Conservation (phyloP, 2,797 vertebrate genomes). For the Coregonus sp. region DNA sequence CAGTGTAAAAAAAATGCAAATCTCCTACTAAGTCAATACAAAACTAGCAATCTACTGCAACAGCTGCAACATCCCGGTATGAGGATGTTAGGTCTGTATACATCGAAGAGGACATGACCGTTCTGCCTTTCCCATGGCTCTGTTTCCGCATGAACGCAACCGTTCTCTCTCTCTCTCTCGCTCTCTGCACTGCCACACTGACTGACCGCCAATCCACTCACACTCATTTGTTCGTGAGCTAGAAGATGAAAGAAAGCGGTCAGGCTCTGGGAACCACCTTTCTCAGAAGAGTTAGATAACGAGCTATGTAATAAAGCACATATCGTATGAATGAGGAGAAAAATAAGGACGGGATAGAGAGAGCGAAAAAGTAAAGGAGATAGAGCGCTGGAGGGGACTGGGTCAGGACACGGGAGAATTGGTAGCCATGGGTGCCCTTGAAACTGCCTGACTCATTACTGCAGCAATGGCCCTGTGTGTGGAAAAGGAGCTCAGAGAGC, state of each 20-base stretch:
- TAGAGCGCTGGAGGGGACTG: slow-evolving; percentile 41
- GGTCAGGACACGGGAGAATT: slow-evolving; percentile 60
- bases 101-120: slow-evolving; percentile 46
- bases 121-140: slow-evolving; percentile 53
- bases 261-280: slow-evolving; percentile 22
- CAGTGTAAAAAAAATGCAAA: not conserved
- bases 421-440: slow-evolving; percentile 71
- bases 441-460: slow-evolving; percentile 77
- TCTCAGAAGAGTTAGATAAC: slow-evolving; percentile 27
- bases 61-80: slow-evolving; percentile 18
- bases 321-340: slow-evolving; percentile 33
- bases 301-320: slow-evolving; percentile 45
- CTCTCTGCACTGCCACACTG: slow-evolving; percentile 39
- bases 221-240: slow-evolving; percentile 40
- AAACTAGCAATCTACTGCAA: not conserved
- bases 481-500: slow-evolving; percentile 51
- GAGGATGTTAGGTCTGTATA: slow-evolving; percentile 46
- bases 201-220: slow-evolving; percentile 41
- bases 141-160: slow-evolving; percentile 48
- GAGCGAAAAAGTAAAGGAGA: slow-evolving; percentile 1
- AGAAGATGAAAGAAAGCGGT: slow-evolving; percentile 11
- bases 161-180: not conserved
- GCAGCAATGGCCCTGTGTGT: slow-evolving; percentile 59
- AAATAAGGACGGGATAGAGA: slow-evolving; percentile 21
- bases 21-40: not conserved